Evolutionary conservation across 2,797 vertebrate species (phyloP), one percentile per base, ranked within the genome.

Genomic region (Synanceia verrucosa): DNA sequence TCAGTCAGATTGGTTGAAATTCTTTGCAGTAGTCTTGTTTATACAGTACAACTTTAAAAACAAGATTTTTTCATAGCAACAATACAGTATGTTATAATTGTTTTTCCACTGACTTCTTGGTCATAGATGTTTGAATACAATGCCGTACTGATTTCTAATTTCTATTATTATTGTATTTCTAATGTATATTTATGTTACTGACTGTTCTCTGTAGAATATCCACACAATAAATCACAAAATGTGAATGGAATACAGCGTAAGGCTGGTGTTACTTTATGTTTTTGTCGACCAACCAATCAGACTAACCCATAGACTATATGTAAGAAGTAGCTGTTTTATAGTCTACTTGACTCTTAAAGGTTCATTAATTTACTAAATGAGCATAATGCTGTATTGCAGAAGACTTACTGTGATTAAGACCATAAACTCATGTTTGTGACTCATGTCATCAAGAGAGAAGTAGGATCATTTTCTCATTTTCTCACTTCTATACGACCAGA

Each of bases 391-490:
- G n/a, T n/a, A n/a, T n/a, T n/a, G n/a, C n/a, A n/a, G n/a, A n/a
- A n/a, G n/a, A n/a, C n/a, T n/a, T n/a, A n/a, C n/a, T n/a, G n/a
- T n/a, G n/a, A n/a, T n/a, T n/a, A n/a, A n/a, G n/a, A n/a, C n/a
- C n/a, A n/a, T n/a, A n/a, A n/a, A n/a, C n/a, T n/a, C n/a, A n/a
- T n/a, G n/a, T n/a, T n/a, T n/a, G n/a, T n/a, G n/a, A n/a, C n/a
- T n/a, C n/a, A n/a, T n/a, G n/a, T n/a, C n/a, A 41, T 41, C 8
- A 41, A 41, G 37, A 18, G 37, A 41, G 37, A 18, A 41, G 39
- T n/a, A 41, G 39, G 18, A 0, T n/a, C 0, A 41, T n/a, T 41
- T 41, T 0, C 18, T n/a, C 18, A 41, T 18, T 4, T n/a, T n/a
- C n/a, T n/a, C 16, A 41, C 39, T 41, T 41, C 39, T n/a, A 41